Base-by-base conservation (phyloP, 2,797 vertebrate genomes). In the Sebastes steindachneri region DNA sequence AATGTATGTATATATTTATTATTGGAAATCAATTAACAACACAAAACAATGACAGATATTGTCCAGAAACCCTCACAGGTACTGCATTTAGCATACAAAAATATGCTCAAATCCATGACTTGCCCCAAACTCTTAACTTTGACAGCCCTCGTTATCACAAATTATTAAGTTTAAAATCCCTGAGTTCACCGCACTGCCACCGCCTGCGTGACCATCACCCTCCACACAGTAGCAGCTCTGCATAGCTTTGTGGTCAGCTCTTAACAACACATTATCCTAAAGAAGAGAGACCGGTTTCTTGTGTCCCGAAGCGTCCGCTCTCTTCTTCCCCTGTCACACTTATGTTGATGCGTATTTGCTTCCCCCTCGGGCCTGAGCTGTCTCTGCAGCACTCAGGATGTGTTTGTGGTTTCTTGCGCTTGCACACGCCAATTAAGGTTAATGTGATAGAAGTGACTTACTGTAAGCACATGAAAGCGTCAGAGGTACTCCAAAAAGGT, bases 391-490 rank as follows among this genome's bases (percentile, higher is more conserved):
- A 60, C 88, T 84, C 72, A 21, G 54, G 51, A 63, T 53, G 75
- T 87, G 85, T 90, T 88, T 92, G 90, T 88, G 91, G 89, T 83
- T 89, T 77, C 73, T 85, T 73, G 28, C 26, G 6, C 76, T 76
- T 48, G 53, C 70, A 54, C 75, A 83, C 35, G 63, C 35, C 82
- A 91, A 88, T 92, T 90, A 91, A 88, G 76, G 87, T 84, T 82
- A 86, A 89, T 82, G 73, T 89, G 88, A 94, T 73, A 82, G 88
- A 92, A 84, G 17, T 83, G 82, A 89, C 74, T 85, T 69, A 53
- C 48, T 53, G 48, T 53, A 76, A 91, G 80, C 68, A 89, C 89
- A 90, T 88, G 60, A 89, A 93, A 91, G 80, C 23, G 3, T 76
- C 79, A 83, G 57, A 83, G 73, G 45, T 37, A 51, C 82, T 82